These are phyloP conservation scores for Asbolus verrucosus DNA, from an alignment of 1,140 invertebrate genomes.

Conservation along the genomic window DNA sequence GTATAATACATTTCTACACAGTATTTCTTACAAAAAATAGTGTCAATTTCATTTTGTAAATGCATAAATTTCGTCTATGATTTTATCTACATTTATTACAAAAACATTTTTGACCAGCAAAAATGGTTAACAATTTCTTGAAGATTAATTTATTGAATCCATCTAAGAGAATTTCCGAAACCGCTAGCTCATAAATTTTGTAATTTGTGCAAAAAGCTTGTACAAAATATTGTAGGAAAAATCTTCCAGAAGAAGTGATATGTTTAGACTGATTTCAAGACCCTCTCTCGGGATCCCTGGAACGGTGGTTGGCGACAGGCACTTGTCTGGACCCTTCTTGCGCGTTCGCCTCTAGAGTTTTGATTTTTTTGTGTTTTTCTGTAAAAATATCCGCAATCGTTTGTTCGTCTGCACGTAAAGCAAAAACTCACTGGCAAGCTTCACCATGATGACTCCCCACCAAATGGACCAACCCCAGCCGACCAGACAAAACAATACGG, in stretches of 20 bases:
- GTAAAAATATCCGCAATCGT: conserved; percentile 28
- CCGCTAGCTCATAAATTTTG: conserved; percentile 13
- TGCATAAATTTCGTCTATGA: conserved; percentile 42
- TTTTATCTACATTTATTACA: conserved; percentile 51
- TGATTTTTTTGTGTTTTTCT: conserved; percentile 61
- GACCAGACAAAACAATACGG: conserved; percentile 93
- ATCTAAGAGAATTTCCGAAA: conserved; percentile 17
- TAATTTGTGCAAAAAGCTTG: conserved; percentile 36
- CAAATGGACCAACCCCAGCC: conserved; percentile 98
- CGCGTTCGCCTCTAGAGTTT: conserved; percentile 55
- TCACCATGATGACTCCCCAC: conserved; percentile 93
- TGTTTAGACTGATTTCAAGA: conserved; percentile 45
- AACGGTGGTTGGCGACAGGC: conserved; percentile 22
- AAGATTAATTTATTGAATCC: neutral
- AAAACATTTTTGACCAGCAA: conserved; percentile 57
- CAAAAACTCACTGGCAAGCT: conserved; percentile 77
- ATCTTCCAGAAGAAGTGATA: conserved; percentile 34
- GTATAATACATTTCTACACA: conserved; percentile 44
- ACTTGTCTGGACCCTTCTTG: conserved; percentile 38
- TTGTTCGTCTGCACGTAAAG: neutral
- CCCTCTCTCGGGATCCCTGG: conserved; percentile 52
- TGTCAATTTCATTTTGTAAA: conserved; percentile 43
- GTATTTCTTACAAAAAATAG: conserved; percentile 51
- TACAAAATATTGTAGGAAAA: conserved; percentile 34
- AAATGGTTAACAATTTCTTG: conserved; percentile 48